These are phyloP conservation scores for Falco novaeseelandiae DNA, from an alignment of 2,797 vertebrate genomes.

Conservation along the genomic window DNA sequence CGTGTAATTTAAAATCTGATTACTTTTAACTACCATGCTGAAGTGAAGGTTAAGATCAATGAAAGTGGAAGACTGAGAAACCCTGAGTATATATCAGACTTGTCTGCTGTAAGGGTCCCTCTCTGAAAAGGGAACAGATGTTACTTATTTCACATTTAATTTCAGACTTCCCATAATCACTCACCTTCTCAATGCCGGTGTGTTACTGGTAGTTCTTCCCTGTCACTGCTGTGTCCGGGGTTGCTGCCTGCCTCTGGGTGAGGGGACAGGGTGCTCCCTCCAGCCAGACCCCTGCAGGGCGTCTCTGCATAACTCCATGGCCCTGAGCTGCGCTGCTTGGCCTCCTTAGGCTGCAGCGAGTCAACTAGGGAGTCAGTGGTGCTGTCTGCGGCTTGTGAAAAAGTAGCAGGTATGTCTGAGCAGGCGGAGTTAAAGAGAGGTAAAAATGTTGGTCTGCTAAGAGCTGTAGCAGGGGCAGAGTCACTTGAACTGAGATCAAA, in stretches of 20 bases:
- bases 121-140: neutral
- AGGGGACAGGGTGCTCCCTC: neutral
- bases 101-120: accelerated
- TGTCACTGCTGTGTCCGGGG: neutral
- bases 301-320: neutral
- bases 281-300: neutral
- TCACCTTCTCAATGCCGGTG: neutral
- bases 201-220: neutral
- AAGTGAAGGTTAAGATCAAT: neutral
- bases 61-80: neutral
- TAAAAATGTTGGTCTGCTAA: conserved; percentile 58
- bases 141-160: neutral
- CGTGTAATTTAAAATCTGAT: neutral
- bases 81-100: neutral
- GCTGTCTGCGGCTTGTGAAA: neutral
- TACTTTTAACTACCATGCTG: neutral
- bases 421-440: neutral
- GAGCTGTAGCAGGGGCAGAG: neutral
- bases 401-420: neutral
- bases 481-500: conserved; percentile 19
- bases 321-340: neutral
- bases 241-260: neutral
- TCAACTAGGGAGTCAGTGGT: neutral
- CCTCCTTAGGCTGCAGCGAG: neutral
- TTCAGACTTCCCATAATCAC: neutral